A percentile compares a stretch with the other conserved stretches of the same genome.
These are phyloP conservation scores for Coremacera marginata DNA, from an alignment of 2,888 invertebrate species.

Conservation along the genomic window DNA sequence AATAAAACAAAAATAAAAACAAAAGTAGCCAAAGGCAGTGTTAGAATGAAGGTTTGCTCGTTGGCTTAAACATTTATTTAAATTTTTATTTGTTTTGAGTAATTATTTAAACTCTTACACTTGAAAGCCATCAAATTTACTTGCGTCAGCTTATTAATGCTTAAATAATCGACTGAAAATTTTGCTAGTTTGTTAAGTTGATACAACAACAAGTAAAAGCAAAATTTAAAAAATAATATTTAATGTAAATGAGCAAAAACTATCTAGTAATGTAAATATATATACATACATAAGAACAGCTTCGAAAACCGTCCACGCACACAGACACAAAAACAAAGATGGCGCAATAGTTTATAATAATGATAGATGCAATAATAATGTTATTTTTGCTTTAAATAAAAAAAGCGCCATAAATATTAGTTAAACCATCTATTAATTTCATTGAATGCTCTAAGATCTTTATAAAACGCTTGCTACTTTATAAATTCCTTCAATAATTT, in stretches of 20 bases:
- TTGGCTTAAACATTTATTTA: background rate
- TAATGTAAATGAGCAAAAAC: slow-evolving; percentile 37
- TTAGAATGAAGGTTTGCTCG: background rate
- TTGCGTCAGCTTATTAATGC: no score
- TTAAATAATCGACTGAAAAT: no score
- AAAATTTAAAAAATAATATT: slow-evolving; percentile 33
- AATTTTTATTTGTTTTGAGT: background rate
- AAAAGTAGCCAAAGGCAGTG: slow-evolving; percentile 34
- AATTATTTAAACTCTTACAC: slow-evolving; percentile 24
- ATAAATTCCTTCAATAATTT: slow-evolving; percentile 30
- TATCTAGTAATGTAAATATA: slow-evolving; percentile 42
- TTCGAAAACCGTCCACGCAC: slow-evolving; percentile 68
- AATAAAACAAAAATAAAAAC: slow-evolving; percentile 5
- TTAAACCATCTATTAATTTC: slow-evolving; percentile 8
- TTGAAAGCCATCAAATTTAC: background rate
- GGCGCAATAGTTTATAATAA: no score
- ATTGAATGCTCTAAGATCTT: background rate
- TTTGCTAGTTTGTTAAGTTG: background rate
- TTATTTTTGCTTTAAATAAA: background rate
- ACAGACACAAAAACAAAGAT: slow-evolving; percentile 47
- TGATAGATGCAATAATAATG: background rate
- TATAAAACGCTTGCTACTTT: slow-evolving; percentile 22
- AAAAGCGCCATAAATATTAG: slow-evolving; percentile 9
- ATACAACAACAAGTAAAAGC: slow-evolving; percentile 42
- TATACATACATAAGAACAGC: slow-evolving; percentile 52